A percentile compares a stretch with the other conserved stretches of the same genome.
Evolutionary conservation across 2,888 invertebrate genomes (phyloP).

Genomic region (Kryphioiulus occultus): DNA sequence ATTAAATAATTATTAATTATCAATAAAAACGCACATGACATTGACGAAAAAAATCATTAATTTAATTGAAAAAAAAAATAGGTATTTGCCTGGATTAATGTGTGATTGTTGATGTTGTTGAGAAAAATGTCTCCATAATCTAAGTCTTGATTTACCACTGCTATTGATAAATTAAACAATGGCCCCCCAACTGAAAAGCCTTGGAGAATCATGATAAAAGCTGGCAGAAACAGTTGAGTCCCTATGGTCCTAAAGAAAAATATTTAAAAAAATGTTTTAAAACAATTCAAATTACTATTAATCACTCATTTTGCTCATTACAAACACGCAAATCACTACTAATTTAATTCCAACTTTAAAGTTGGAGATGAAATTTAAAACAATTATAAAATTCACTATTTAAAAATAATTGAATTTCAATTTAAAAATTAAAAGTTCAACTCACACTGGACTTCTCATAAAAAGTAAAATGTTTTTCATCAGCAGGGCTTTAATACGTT

Average conservation of each 20-base stretch:
- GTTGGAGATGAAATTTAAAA: too few species aligned
- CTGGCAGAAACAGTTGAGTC: not conserved
- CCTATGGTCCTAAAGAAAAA: not conserved
- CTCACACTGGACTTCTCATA: not conserved
- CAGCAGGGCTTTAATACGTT: not conserved
- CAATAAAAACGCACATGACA: not conserved
- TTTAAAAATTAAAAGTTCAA: not conserved
- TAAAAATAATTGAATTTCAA: too few species aligned
- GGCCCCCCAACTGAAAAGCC: not conserved
- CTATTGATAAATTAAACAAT: constrained; percentile 15
- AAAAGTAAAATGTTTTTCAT: constrained; percentile 38
- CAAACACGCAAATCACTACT: too few species aligned
- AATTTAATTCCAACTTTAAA: too few species aligned
- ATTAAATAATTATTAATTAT: not conserved
- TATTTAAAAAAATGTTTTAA: too few species aligned
- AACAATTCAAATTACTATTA: too few species aligned
- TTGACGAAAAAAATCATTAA: not conserved
- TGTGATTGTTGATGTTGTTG: not conserved
- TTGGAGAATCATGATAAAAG: not conserved
- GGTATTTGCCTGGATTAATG: not conserved
- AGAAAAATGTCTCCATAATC: not conserved
- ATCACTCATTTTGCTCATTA: too few species aligned
- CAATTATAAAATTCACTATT: too few species aligned
- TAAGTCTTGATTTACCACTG: constrained; percentile 41
- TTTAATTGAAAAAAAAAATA: not conserved